Percentiles rank a stretch among this genome's conserved stretches.
Evolutionary conservation across 2,888 invertebrate genomes (phyloP).

Genomic region (Himalopsyche anomala): DNA sequence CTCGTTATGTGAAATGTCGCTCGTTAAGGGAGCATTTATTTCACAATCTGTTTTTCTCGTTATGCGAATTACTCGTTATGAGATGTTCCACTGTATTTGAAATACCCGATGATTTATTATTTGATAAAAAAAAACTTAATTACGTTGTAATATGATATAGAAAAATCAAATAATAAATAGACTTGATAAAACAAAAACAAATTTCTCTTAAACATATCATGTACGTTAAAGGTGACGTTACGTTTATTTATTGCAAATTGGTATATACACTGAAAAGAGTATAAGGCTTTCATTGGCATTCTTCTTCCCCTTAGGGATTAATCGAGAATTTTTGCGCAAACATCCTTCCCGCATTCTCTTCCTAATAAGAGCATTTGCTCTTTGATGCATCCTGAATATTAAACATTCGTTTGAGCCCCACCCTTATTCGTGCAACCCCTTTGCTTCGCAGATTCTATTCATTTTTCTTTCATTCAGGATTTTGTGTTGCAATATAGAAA

Average conservation of each 20-base stretch:
- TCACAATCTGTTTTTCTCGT: too few species aligned
- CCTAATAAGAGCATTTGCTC: conserved; percentile 27
- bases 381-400: conserved; percentile 28
- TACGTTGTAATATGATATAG: too few species aligned
- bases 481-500: neutral
- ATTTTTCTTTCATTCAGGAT: neutral
- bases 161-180: too few species aligned
- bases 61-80: too few species aligned
- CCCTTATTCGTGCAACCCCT: neutral
- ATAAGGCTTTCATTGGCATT: neutral
- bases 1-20: too few species aligned
- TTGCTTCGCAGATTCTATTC: neutral
- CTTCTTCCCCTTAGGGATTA: neutral
- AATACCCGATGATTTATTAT: too few species aligned
- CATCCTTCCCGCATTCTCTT: neutral
- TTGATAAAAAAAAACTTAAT: too few species aligned
- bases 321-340: conserved; percentile 26
- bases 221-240: neutral
- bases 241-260: neutral
- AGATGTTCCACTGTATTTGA: too few species aligned
- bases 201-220: too few species aligned
- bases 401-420: neutral
- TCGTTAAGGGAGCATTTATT: too few species aligned
- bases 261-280: neutral
- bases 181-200: too few species aligned